These are phyloP conservation scores for Cantharis rufa DNA, from an alignment of 2,888 invertebrate species.

Conservation along the genomic window DNA sequence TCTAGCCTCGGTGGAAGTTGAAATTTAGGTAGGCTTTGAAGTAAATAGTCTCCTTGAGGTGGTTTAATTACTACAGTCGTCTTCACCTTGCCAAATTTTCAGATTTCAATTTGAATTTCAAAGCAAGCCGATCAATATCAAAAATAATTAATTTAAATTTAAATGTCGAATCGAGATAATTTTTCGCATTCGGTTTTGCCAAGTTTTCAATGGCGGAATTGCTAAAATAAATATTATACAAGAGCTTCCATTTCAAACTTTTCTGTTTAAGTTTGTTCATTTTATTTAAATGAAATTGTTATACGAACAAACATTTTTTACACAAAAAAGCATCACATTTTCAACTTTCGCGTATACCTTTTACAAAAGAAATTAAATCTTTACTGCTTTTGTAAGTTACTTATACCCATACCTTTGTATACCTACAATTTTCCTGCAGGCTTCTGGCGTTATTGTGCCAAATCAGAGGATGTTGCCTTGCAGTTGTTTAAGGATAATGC, in stretches of 20 bases:
- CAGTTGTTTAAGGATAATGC: too few species aligned
- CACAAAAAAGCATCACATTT: neutral
- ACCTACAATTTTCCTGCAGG: neutral
- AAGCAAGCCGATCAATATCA: neutral
- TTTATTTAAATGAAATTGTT: neutral
- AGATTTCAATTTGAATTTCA: neutral
- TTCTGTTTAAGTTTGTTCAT: neutral
- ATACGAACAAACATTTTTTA: neutral
- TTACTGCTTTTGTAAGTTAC: too few species aligned
- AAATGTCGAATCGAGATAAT: neutral
- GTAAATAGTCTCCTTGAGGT: constrained; percentile 20
- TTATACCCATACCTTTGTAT: too few species aligned
- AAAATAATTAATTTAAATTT: neutral
- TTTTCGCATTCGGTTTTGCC: neutral
- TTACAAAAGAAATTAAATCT: neutral
- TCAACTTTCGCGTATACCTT: neutral
- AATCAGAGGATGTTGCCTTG: too few species aligned
- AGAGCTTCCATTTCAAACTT: neutral
- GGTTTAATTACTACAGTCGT: constrained; percentile 21
- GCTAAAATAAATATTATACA: neutral
- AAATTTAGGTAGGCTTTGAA: constrained; percentile 24
- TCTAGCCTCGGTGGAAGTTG: constrained; percentile 7
- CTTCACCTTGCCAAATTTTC: neutral
- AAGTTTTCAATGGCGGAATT: neutral
- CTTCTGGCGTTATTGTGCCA: neutral